Conservation (phyloP, 2,888 invertebrate species). For the Geotrupes spiniger region DNA sequence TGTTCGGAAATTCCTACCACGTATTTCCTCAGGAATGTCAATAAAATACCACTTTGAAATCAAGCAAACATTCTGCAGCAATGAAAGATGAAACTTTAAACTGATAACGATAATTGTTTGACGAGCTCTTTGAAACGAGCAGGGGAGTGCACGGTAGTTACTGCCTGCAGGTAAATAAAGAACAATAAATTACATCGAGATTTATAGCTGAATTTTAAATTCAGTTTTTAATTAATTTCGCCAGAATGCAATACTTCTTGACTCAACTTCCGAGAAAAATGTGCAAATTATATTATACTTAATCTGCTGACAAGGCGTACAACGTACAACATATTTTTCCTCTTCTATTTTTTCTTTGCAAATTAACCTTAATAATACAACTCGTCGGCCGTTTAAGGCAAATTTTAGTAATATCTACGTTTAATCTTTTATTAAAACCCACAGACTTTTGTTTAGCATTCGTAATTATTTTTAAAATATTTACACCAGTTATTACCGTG, state of each 20-base stretch:
- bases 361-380: constrained; percentile 4
- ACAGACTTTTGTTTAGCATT: too few relatives aligned
- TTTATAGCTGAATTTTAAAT: constrained; percentile 21
- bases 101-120: constrained; percentile 29
- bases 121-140: constrained; percentile 18
- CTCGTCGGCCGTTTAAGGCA: not conserved
- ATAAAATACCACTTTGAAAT: constrained; percentile 34
- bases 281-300: constrained; percentile 37
- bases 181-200: constrained; percentile 38
- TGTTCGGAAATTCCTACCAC: constrained; percentile 31
- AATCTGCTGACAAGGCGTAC: constrained; percentile 30
- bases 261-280: constrained; percentile 32
- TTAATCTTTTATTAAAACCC: too few relatives aligned
- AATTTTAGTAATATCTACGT: too few relatives aligned
- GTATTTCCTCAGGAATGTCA: constrained; percentile 32
- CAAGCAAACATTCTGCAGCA: constrained; percentile 31
- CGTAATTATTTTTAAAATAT: too few relatives aligned
- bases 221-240: constrained; percentile 43
- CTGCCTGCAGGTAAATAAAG: constrained; percentile 36
- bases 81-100: constrained; percentile 28
- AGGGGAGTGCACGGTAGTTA: not conserved
- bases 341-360: constrained; percentile 4
- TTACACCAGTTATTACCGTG: too few relatives aligned
- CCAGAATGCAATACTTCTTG: constrained; percentile 36
- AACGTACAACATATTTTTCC: constrained; percentile 17